Evolutionary conservation across 23 tunicate species (phyloP).

Genomic region (Phallusia fumigata): DNA sequence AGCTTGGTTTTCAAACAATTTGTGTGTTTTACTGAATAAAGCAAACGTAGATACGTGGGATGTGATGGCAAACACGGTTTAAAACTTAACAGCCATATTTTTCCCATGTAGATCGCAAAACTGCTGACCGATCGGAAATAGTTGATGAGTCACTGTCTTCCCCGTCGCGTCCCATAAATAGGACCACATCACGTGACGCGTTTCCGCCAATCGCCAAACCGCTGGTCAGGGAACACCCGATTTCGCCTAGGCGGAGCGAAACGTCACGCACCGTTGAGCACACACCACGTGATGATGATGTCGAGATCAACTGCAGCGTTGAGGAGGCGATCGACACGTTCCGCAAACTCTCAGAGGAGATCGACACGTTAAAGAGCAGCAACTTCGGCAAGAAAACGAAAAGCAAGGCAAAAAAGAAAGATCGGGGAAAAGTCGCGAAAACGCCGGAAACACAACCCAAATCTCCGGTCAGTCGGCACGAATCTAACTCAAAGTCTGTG

Average conservation of each 20-base stretch:
- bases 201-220: not conserved
- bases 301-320: slow-evolving; percentile 35
- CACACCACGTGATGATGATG: slow-evolving; percentile 15
- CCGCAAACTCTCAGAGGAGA: slow-evolving; percentile 43
- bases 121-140: not conserved
- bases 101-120: not conserved
- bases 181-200: not conserved
- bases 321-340: slow-evolving; percentile 63
- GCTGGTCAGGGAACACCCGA: too few relatives aligned
- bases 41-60: too few relatives aligned
- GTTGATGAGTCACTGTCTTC: not conserved
- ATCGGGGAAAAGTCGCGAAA: not conserved
- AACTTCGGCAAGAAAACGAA: slow-evolving; percentile 37
- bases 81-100: too few relatives aligned
- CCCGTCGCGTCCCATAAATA: not conserved
- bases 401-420: not conserved
- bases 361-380: slow-evolving; percentile 29
- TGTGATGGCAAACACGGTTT: not conserved
- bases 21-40: too few relatives aligned
- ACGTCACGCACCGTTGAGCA: not conserved
- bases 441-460: not conserved
- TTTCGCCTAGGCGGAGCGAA: not conserved
- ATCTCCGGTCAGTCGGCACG: not conserved
- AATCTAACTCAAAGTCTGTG: not conserved
- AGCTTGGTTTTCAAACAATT: too few relatives aligned